Evolutionary conservation across 1,140 invertebrate genomes (phyloP), one percentile per base, ranked within the genome.

Genomic region (Hetaerina americana): DNA sequence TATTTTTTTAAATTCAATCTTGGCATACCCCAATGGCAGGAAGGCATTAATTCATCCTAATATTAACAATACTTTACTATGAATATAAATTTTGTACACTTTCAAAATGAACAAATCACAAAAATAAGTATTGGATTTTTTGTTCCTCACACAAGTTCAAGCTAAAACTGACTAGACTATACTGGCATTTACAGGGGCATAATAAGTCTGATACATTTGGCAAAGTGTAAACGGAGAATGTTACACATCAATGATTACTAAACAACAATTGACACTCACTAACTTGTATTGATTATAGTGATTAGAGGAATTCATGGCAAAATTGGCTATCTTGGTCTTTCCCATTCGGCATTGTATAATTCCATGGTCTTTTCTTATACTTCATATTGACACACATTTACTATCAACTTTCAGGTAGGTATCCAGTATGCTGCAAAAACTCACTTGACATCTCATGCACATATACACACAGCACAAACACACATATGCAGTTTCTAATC

Each of bases 11-110:
- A 73, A 73, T 73, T 74, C 72, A 70, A 74, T 68, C 66, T 66
- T 73, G 74, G 74, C 74, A 74, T 74, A 74, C 74, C 74, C 74
- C 72, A 74, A 74, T 73, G 74, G 74, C 74, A 74, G 74, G 74
- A 74, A 74, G 74, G 74, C 74, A 74, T 74, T 74, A 70, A 71
- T 69, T 69, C 70, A 71, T 72, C 8, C 66, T 70, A 27, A 28
- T 69, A 69, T 28, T 28, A 72, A 57, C 69, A 74, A 72, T 68
- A 57, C 40, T 74, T 74, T 69, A 67, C 57, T 74, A 71, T 57
- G 27, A 71, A 74, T 74, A 74, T 74, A 74, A 74, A 74, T 74
- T 74, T 74, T 74, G 74, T 74, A 74, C 74, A 74, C 70, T 71
- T 70, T 71, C 72, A 72, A 73, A 73, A 74, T 70, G 71, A 74